These are phyloP conservation scores for Nycteola revayana DNA, from an alignment of 2,888 invertebrate species.

Conservation along the genomic window DNA sequence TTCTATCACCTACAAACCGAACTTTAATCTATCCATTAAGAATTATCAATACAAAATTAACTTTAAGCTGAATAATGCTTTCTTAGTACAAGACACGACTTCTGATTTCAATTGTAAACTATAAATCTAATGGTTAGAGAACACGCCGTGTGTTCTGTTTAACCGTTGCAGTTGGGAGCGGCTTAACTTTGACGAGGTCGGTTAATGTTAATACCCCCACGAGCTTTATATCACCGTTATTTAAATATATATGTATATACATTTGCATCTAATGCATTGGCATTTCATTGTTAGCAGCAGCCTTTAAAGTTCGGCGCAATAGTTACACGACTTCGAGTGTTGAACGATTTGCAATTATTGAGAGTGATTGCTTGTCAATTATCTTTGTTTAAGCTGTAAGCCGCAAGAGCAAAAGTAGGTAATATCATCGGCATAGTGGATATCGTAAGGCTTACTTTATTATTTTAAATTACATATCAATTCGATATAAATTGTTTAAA, in stretches of 20 bases:
- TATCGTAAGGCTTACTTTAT: too few relatives aligned
- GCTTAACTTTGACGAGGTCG: constrained; percentile 49
- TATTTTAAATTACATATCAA: too few relatives aligned
- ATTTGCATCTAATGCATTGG: constrained; percentile 16
- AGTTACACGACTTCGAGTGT: too few relatives aligned
- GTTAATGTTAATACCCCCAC: constrained; percentile 38
- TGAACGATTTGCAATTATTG: too few relatives aligned
- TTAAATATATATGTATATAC: constrained; percentile 3
- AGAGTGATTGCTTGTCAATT: too few relatives aligned
- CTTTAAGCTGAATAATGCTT: constrained; percentile 38
- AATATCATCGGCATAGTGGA: too few relatives aligned
- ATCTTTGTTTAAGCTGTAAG: too few relatives aligned
- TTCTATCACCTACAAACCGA: constrained; percentile 14
- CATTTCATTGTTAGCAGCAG: constrained; percentile 20
- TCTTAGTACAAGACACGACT: constrained; percentile 53
- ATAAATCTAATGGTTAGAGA: constrained; percentile 45
- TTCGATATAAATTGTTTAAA: too few relatives aligned
- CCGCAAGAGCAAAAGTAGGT: too few relatives aligned
- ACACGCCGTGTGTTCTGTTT: constrained; percentile 27
- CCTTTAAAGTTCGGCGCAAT: too few relatives aligned
- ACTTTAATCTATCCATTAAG: constrained; percentile 24
- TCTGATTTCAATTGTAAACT: constrained; percentile 44
- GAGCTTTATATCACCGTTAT: constrained; percentile 24
- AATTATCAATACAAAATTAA: constrained; percentile 33
- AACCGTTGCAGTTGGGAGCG: constrained; percentile 33